Evolutionary conservation across 2,888 invertebrate genomes (phyloP).

Genomic region (Acanthosepion esculentum): DNA sequence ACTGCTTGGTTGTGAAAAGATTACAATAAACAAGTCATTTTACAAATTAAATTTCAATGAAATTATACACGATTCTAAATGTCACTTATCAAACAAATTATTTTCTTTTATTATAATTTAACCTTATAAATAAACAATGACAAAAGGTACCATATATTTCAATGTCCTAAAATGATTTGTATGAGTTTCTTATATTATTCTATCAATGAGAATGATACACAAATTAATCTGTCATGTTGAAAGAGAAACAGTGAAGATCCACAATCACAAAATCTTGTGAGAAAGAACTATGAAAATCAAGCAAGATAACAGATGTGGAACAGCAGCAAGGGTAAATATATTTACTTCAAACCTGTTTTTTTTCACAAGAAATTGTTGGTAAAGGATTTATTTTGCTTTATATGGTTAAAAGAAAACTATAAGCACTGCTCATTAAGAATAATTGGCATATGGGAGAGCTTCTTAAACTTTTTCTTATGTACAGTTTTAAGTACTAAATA

Average conservation of each 20-base stretch:
- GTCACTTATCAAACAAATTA: too few species aligned
- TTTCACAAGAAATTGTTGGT: background rate
- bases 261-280: background rate
- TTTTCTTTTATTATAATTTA: background rate
- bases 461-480: too few species aligned
- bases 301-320: background rate
- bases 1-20: too few species aligned
- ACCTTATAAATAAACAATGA: background rate
- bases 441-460: too few species aligned
- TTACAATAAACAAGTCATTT: too few species aligned
- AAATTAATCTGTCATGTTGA: background rate
- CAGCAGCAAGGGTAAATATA: background rate
- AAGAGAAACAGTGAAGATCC: background rate
- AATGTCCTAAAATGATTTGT: background rate
- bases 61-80: too few species aligned
- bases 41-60: too few species aligned
- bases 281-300: background rate
- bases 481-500: too few species aligned
- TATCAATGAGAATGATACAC: background rate
- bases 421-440: background rate
- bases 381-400: background rate
- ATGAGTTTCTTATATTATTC: background rate
- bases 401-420: background rate
- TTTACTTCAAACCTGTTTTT: background rate
- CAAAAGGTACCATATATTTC: background rate